These are phyloP conservation scores for Panthera uncia DNA, from an alignment of 2,113 vertebrate genomes.

Conservation along the genomic window DNA sequence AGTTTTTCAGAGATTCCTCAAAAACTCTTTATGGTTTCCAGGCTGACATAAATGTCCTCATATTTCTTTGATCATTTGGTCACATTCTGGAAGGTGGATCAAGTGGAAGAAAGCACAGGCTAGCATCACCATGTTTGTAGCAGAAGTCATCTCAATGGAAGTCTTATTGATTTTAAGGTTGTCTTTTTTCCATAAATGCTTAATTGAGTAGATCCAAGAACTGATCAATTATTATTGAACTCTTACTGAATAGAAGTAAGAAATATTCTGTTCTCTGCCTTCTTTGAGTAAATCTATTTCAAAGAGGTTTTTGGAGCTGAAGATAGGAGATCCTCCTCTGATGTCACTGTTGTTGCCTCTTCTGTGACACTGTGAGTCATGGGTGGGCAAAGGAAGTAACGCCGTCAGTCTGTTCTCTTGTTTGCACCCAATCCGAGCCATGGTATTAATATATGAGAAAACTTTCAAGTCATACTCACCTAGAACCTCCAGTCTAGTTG, in stretches of 20 bases:
- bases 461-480: not conserved
- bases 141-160: not conserved
- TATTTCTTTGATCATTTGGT: not conserved
- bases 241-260: not conserved
- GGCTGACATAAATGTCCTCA: not conserved
- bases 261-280: not conserved
- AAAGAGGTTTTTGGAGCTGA: not conserved
- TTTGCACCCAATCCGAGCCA: not conserved
- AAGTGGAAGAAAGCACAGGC: not conserved
- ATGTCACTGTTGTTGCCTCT: not conserved
- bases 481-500: not conserved
- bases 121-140: not conserved
- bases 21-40: not conserved
- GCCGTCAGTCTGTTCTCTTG: not conserved
- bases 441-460: not conserved
- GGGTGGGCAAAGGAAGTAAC: not conserved
- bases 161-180: not conserved
- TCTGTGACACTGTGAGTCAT: not conserved
- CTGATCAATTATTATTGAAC: not conserved
- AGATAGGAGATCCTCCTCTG: not conserved
- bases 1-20: not conserved
- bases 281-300: conserved; percentile 7
- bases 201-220: not conserved
- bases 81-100: not conserved
- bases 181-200: not conserved